These are phyloP conservation scores for Dinothrombium tinctorium DNA, from an alignment of 1,140 invertebrate species.

Conservation along the genomic window DNA sequence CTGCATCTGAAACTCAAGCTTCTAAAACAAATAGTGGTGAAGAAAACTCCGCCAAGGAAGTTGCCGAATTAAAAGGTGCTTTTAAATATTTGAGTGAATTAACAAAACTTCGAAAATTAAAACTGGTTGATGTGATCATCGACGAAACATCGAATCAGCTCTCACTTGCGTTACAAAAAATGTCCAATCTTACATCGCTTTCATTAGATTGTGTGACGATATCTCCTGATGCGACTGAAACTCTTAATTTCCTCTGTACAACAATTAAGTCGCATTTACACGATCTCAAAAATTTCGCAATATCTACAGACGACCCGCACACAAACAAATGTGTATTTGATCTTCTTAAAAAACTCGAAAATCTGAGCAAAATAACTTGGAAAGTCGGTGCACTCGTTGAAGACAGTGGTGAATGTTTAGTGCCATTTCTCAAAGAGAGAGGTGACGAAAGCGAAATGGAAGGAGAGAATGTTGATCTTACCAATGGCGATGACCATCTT, in stretches of 20 bases:
- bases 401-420: slow-evolving; percentile 8
- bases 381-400: slow-evolving; percentile 3
- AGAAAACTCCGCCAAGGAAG: background rate
- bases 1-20: background rate
- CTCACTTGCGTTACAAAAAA: slow-evolving; percentile 1
- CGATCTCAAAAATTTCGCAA: slow-evolving; percentile 1
- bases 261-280: background rate
- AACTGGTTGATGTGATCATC: slow-evolving; percentile 5
- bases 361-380: slow-evolving; percentile 2
- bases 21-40: background rate
- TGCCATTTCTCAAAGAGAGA: slow-evolving; percentile 6
- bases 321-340: slow-evolving; percentile 8
- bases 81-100: slow-evolving; percentile 6
- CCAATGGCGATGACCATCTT: background rate
- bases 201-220: slow-evolving; percentile 2
- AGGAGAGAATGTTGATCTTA: slow-evolving; percentile 1
- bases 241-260: background rate
- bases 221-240: slow-evolving; percentile 3
- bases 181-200: slow-evolving; percentile 1
- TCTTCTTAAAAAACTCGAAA: slow-evolving; percentile 2
- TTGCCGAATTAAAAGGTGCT: background rate
- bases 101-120: background rate
- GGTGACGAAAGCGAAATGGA: slow-evolving; percentile 4
- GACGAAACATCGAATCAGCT: background rate
- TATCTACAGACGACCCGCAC: background rate